Conservation (phyloP, 2,113 vertebrate genomes). For the Rhea pennata region DNA sequence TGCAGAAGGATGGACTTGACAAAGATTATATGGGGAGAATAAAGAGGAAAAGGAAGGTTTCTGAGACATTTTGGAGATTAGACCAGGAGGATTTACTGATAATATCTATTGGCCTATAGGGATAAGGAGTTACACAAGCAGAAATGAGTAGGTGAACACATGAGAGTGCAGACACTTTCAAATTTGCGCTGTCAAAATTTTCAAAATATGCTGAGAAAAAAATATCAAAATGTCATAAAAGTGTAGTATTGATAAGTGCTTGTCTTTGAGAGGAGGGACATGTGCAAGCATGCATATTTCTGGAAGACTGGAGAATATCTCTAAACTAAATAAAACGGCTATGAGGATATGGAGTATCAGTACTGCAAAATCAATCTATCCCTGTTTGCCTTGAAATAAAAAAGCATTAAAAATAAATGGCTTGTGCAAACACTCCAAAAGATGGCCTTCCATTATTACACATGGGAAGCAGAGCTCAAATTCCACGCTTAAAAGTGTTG, state of each 20-base stretch:
- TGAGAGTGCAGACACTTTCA: constrained; percentile 39
- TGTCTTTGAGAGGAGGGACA: background rate
- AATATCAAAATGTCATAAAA: constrained; percentile 28
- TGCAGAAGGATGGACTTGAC: constrained; percentile 68
- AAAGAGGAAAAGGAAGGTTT: constrained; percentile 63
- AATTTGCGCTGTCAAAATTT: constrained; percentile 56
- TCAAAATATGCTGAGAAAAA: constrained; percentile 37
- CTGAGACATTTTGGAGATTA: constrained; percentile 69
- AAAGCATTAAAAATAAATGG: constrained; percentile 11
- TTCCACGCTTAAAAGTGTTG: background rate
- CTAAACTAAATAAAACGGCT: background rate
- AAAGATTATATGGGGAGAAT: constrained; percentile 57
- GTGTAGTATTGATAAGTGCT: background rate
- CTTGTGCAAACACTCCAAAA: constrained; percentile 15
- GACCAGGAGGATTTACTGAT: constrained; percentile 71
- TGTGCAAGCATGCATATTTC: background rate
- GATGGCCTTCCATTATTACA: background rate
- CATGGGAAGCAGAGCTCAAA: background rate
- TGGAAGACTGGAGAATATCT: background rate
- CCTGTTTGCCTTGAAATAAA: background rate
- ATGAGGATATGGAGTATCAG: background rate
- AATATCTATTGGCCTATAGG: constrained; percentile 65
- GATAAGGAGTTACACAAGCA: constrained; percentile 60
- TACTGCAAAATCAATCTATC: background rate
- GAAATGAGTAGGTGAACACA: constrained; percentile 38